Base-by-base conservation (phyloP, 2,797 vertebrate genomes). In the Anguilla megastoma region DNA sequence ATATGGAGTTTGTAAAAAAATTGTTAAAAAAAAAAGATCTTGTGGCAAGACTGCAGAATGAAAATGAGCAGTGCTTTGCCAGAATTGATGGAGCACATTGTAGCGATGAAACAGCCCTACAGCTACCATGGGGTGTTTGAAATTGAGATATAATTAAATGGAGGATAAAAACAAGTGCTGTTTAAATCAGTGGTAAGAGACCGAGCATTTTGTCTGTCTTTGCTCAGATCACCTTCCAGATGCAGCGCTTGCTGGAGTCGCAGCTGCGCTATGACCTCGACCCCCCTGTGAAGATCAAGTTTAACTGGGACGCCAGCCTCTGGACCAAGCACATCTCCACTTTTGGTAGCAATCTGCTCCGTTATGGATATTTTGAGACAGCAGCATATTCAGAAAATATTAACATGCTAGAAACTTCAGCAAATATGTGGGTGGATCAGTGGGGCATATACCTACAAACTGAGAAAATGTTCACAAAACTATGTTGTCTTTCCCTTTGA, bases 221-320 rank as follows among this genome's bases (percentile, higher is more conserved):
- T 87, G 74, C 58, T 91, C 92, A 99, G 98, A 98, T 99, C 93
- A 97, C 99, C 50, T 97, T 98, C 91, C 98, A 99, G 96, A 98
- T 99, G 96, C 98, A 99, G 91, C 97, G 97, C 41, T 94, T 99
- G 90, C 93, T 98, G 58, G 98, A 99, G 89, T 95, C 97, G 0
- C 96, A 96, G 66, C 96, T 97, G 86, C 96, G 94, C 88, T 92
- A 95, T 60, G 97, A 99, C 74, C 85, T 94, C 2, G 96, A 96
- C 89, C 95, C 95, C 90, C 97, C 98, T 18, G 93, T 98, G 91
- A 99, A 97, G 93, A 97, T 99, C 91, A 98, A 96, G 91, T 99
- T 99, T 92, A 96, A 97, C 89, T 99, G 99, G 99, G 99, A 99
- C 90, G 97, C 98, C 18, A 98, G 98, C 91, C 98, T 97, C 92